These are phyloP conservation scores for Strix aluco DNA, from an alignment of 2,113 vertebrate species.

Conservation along the genomic window DNA sequence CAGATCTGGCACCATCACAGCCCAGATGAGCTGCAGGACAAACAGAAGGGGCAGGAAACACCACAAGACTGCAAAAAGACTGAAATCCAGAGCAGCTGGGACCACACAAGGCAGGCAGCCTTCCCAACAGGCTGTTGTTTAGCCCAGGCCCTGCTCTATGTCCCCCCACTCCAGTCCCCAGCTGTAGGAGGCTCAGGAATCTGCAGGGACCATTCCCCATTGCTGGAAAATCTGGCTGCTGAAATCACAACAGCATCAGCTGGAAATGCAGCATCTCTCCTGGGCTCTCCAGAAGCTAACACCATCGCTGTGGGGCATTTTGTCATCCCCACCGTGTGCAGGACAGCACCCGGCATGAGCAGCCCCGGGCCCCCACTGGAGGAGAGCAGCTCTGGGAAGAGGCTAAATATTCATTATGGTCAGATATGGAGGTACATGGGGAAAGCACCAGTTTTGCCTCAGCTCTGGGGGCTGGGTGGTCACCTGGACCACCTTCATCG, in stretches of 20 bases:
- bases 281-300: neutral
- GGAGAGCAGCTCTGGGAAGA: neutral
- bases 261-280: neutral
- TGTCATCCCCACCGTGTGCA: neutral
- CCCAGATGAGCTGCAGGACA: neutral
- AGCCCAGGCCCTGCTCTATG: neutral
- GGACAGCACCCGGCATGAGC: accelerated
- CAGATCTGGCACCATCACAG: neutral
- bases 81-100: neutral
- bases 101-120: neutral
- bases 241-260: neutral
- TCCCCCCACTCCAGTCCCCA: no score
- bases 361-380: neutral
- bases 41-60: neutral
- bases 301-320: no score
- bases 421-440: constrained; percentile 42
- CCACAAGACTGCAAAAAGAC: neutral
- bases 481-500: neutral
- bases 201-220: neutral
- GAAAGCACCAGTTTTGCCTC: neutral
- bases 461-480: neutral
- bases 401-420: neutral
- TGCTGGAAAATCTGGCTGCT: neutral
- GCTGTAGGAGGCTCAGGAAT: neutral
- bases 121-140: neutral